Evolutionary conservation across 2,888 invertebrate genomes (phyloP).

Genomic region (Lysandra coridon): DNA sequence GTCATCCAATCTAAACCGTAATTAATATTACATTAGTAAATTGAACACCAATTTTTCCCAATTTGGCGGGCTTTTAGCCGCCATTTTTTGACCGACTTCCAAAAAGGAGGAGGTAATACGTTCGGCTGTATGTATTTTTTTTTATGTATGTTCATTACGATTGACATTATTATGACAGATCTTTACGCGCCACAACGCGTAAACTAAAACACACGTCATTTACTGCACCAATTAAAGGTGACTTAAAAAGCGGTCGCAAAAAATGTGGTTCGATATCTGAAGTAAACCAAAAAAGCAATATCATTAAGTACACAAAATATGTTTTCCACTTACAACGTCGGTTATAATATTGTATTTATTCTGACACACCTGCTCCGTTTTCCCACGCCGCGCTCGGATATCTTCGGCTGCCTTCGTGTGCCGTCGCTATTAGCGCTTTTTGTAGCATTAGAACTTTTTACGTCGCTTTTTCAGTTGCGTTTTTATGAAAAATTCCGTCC

Average conservation of each 20-base stretch:
- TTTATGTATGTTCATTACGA: too few relatives aligned
- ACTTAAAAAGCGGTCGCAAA: slow-evolving; percentile 69
- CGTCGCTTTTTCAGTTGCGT: slow-evolving; percentile 8
- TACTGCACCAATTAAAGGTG: slow-evolving; percentile 67
- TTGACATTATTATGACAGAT: background rate
- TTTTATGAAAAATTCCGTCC: background rate
- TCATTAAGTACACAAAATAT: slow-evolving; percentile 81
- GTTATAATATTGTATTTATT: slow-evolving; percentile 80
- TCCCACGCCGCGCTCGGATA: slow-evolving; percentile 72
- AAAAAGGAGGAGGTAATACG: too few relatives aligned
- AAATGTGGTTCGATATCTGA: slow-evolving; percentile 66
- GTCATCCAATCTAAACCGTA: background rate
- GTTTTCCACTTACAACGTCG: slow-evolving; percentile 79
- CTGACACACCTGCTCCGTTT: slow-evolving; percentile 74
- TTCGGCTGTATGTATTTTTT: too few relatives aligned
- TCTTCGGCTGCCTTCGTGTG: slow-evolving; percentile 57
- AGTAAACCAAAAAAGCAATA: slow-evolving; percentile 72
- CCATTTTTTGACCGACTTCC: background rate
- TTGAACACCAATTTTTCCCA: background rate
- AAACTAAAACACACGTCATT: slow-evolving; percentile 39
- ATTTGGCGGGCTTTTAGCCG: background rate
- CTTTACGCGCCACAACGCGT: background rate
- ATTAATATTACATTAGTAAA: background rate
- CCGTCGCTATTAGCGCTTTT: slow-evolving; percentile 49
- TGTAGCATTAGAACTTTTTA: slow-evolving; percentile 12